A percentile compares a stretch with the other conserved stretches of the same genome.
Evolutionary conservation across 64 coral and sea anemone genomes (phyloP).

Genomic region (Pachyseris speciosa): DNA sequence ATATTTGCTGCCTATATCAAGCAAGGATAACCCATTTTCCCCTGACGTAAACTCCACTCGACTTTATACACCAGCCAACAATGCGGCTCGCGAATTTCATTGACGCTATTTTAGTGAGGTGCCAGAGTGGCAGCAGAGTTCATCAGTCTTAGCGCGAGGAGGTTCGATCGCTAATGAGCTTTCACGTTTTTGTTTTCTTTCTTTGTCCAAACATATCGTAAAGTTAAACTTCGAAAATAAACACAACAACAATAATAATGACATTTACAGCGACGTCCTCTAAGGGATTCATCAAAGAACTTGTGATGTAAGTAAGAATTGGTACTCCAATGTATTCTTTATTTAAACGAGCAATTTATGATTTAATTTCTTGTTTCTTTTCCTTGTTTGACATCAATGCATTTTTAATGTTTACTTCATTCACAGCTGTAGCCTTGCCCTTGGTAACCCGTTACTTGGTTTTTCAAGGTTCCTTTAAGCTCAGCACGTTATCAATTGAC

Average conservation of each 20-base stretch:
- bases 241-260: constrained; percentile 10
- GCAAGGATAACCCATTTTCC: neutral
- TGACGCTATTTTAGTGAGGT: neutral
- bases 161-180: constrained; percentile 41
- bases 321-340: neutral
- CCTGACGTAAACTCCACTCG: neutral
- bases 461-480: neutral
- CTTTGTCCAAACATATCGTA: constrained; percentile 41
- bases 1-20: constrained; percentile 36
- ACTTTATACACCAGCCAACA: neutral
- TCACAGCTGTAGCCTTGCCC: constrained; percentile 33
- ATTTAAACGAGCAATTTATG: neutral
- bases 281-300: neutral
- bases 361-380: constrained; percentile 37
- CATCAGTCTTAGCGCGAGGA: constrained; percentile 9
- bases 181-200: constrained; percentile 40
- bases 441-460: neutral
- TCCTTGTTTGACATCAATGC: constrained; percentile 39
- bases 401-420: constrained; percentile 28
- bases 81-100: constrained; percentile 1
- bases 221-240: constrained; percentile 48
- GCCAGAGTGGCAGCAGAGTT: neutral
- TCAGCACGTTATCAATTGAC: constrained; percentile 57
- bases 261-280: constrained; percentile 9
- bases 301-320: neutral